Percentiles rank a stretch among this genome's conserved stretches.
phyloP scores from a whole-genome alignment of 2,113 vertebrate species.

The Larimichthys crocea region DNA sequence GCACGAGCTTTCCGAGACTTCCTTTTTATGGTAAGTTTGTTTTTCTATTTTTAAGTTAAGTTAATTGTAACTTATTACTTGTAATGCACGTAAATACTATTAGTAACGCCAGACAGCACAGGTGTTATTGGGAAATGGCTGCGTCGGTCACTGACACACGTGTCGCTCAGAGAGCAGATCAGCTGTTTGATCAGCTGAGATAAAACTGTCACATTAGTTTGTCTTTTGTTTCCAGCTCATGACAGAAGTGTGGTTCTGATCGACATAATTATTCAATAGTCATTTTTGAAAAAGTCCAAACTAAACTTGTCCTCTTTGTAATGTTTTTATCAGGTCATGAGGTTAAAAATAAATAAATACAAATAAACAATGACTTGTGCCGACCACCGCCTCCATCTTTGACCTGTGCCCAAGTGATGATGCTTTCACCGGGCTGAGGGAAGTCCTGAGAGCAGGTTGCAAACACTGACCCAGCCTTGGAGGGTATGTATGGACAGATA shows the following conservation, averaged over 20 bases:
- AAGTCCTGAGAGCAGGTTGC: constrained; percentile 55
- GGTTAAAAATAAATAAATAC: not conserved
- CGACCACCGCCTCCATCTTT: constrained; percentile 66
- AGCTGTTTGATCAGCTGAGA: constrained; percentile 23
- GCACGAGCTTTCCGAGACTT: rapidly evolving
- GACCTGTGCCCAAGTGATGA: constrained; percentile 65
- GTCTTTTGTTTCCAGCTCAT: too few species aligned
- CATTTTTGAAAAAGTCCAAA: not conserved
- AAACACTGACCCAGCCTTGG: not conserved
- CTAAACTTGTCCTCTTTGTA: not conserved
- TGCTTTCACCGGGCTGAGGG: constrained; percentile 55
- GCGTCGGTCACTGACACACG: constrained; percentile 1
- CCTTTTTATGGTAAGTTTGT: constrained; percentile 46
- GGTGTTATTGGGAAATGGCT: not conserved
- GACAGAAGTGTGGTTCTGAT: not conserved
- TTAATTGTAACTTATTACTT: not conserved
- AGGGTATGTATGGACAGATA: constrained; percentile 33
- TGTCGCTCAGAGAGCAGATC: constrained; percentile 31
- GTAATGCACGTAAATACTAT: not conserved
- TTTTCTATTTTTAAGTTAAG: constrained; percentile 32
- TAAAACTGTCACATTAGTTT: not conserved
- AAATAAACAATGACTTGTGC: constrained; percentile 32
- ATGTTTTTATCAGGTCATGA: constrained; percentile 5
- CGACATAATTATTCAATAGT: not conserved
- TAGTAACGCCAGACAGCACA: not conserved